phyloP scores from a whole-genome alignment of 2,113 vertebrate species.

The Engraulis encrasicolus region DNA sequence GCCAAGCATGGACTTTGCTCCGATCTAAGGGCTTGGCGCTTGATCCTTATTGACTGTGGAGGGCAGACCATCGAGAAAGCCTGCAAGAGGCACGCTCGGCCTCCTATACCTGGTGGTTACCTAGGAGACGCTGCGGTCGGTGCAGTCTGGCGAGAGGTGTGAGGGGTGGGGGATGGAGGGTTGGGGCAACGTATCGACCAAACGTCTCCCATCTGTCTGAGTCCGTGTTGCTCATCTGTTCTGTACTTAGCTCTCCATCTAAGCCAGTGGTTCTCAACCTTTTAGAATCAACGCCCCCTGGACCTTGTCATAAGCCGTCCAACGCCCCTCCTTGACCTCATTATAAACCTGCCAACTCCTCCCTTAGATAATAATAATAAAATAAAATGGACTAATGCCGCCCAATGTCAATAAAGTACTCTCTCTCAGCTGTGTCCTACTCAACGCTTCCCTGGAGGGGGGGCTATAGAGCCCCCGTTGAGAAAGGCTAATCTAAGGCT shows the following conservation, averaged over 20 bases:
- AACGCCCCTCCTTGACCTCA: no score
- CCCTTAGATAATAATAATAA: no score
- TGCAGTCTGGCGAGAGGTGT: no score
- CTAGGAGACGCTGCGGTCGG: slow-evolving; percentile 30
- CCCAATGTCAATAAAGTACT: no score
- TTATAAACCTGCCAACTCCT: no score
- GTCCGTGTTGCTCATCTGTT: neutral
- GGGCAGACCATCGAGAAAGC: neutral
- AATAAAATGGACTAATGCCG: no score
- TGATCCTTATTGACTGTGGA: neutral
- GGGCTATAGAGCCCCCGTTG: no score
- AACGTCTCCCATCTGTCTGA: slow-evolving; percentile 36
- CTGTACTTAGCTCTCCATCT: neutral
- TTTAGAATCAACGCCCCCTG: neutral
- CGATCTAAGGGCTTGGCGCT: neutral
- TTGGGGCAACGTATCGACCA: slow-evolving; percentile 44
- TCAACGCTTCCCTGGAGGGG: no score
- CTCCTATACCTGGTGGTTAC: slow-evolving; percentile 45
- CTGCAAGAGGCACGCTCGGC: neutral
- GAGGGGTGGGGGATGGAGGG: no score
- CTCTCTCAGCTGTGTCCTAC: no score
- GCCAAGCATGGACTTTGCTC: neutral
- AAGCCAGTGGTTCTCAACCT: neutral
- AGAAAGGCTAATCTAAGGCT: no score
- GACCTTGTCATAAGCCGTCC: no score